These are phyloP conservation scores for Centropus bengalensis DNA, from an alignment of 2,113 vertebrate genomes.

Conservation along the genomic window DNA sequence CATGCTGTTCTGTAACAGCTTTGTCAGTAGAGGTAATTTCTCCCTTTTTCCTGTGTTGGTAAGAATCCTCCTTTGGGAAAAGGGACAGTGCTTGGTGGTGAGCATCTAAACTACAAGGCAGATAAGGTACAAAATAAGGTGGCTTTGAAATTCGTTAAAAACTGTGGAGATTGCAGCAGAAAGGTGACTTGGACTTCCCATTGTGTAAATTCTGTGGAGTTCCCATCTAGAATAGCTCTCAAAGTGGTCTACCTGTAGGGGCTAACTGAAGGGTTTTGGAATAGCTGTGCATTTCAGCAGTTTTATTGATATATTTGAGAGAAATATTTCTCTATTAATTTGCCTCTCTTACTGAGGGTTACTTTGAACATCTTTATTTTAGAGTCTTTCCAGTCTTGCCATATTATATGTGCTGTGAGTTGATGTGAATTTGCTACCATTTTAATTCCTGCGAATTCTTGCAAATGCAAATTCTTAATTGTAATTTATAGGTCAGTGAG, in stretches of 20 bases:
- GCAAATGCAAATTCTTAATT: conserved; percentile 8
- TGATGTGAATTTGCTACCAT: background rate
- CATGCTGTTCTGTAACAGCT: background rate
- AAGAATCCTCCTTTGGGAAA: background rate
- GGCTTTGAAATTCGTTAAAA: background rate
- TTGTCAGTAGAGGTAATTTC: background rate
- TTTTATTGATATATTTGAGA: background rate
- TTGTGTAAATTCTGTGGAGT: background rate
- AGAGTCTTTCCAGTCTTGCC: background rate
- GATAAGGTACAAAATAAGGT: background rate
- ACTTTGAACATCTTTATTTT: background rate
- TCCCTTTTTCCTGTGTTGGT: background rate
- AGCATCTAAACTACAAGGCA: background rate
- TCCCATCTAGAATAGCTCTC: background rate
- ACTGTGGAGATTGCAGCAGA: background rate
- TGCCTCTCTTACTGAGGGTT: background rate
- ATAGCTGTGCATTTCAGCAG: background rate
- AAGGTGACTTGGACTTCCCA: background rate
- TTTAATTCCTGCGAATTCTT: background rate
- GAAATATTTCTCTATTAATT: background rate
- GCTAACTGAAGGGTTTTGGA: background rate
- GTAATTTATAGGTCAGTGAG: conserved; percentile 71
- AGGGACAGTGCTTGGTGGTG: background rate
- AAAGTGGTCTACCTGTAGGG: background rate
- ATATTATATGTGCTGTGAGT: background rate